A percentile compares a stretch with the other conserved stretches of the same genome.
phyloP scores from a whole-genome alignment of 2,113 vertebrate species.

The Prolemur simus region DNA sequence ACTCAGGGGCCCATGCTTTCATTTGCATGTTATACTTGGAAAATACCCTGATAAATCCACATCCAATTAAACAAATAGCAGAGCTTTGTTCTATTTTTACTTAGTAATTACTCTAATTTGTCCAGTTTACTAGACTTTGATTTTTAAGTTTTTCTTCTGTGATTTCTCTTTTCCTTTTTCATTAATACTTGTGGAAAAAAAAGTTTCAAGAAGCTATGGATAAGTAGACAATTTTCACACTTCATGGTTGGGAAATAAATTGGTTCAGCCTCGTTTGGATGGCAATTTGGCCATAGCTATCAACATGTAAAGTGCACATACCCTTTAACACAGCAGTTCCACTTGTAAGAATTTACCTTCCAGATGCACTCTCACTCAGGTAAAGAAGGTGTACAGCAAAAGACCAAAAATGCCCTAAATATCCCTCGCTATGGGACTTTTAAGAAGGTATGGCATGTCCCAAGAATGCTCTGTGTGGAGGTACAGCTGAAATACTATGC shows the following conservation, averaged over 20 bases:
- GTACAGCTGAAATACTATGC: not conserved
- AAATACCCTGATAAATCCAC: not conserved
- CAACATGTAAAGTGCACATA: not conserved
- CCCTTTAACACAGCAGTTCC: not conserved
- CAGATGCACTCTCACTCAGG: not conserved
- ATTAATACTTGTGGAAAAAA: not conserved
- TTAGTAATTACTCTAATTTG: not conserved
- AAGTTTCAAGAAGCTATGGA: not conserved
- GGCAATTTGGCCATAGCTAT: not conserved
- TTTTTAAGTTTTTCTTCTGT: not conserved
- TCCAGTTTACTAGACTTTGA: not conserved
- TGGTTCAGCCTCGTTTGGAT: not conserved
- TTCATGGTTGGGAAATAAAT: not conserved
- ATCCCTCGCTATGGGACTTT: not conserved
- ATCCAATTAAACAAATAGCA: not conserved
- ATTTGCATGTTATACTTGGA: not conserved
- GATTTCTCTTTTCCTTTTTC: not conserved
- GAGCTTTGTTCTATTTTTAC: not conserved
- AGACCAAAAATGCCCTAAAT: not conserved
- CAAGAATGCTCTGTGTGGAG: not conserved
- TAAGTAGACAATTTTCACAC: not conserved
- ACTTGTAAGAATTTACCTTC: not conserved
- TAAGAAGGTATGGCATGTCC: too few species aligned
- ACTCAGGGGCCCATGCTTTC: not conserved
- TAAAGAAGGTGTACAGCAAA: not conserved